Conservation (phyloP, 2,113 vertebrate species). For the Microcebus griseorufus region DNA sequence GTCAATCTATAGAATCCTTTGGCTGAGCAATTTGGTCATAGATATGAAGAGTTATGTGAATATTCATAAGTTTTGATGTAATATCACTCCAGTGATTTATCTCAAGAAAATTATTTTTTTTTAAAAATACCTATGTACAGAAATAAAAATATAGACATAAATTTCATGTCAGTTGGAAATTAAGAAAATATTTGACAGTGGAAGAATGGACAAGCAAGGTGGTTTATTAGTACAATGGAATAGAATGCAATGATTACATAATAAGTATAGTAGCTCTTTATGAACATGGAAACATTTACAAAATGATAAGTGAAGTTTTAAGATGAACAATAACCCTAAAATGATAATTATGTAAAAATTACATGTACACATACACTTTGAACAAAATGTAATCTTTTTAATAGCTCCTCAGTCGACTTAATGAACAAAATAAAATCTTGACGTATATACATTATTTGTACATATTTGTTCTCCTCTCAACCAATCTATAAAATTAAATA, state of each 20-base stretch:
- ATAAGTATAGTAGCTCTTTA: neutral
- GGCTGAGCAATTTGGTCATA: neutral
- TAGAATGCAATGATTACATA: neutral
- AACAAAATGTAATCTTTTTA: neutral
- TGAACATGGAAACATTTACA: neutral
- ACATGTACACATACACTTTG: neutral
- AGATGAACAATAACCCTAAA: conserved; percentile 3
- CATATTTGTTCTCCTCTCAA: neutral
- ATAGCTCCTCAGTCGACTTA: no score
- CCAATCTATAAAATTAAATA: neutral
- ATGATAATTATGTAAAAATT: neutral
- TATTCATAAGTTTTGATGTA: neutral
- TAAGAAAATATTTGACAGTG: neutral
- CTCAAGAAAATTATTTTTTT: neutral
- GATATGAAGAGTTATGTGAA: neutral
- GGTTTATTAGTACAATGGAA: neutral
- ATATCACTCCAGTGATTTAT: neutral
- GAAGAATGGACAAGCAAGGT: neutral
- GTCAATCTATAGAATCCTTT: neutral
- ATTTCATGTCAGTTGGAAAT: neutral
- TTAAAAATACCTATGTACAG: neutral
- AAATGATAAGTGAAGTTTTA: neutral
- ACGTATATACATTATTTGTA: neutral
- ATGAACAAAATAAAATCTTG: neutral
- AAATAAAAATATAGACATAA: neutral